Conservation (phyloP, 2,888 invertebrate genomes). For the Oxystoma pomonae region DNA sequence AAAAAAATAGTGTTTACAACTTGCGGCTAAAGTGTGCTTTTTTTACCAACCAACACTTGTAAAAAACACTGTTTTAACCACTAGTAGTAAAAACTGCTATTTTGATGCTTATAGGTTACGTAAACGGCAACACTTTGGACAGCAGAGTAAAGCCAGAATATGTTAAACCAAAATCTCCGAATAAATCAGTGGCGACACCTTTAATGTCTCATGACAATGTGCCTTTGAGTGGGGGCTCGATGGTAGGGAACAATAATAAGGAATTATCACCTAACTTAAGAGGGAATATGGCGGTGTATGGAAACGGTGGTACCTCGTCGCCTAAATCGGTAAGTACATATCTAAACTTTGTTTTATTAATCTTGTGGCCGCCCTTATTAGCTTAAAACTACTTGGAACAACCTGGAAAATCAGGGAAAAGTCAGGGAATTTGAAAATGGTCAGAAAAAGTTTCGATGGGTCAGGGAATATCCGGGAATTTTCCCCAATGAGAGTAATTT, state of each 20-base stretch:
- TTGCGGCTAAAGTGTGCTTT: no score
- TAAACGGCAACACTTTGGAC: slow-evolving; percentile 19
- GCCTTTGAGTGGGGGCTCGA: slow-evolving; percentile 32
- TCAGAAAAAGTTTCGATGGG: no score
- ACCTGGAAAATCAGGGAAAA: no score
- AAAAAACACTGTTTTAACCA: no score
- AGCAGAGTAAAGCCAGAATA: slow-evolving; percentile 48
- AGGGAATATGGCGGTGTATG: slow-evolving; percentile 47
- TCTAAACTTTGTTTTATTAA: neutral
- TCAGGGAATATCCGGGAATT: no score
- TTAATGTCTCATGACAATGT: slow-evolving; percentile 58
- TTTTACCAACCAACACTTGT: no score
- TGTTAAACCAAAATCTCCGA: slow-evolving; percentile 63
- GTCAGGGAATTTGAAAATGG: no score
- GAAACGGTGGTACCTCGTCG: slow-evolving; percentile 51
- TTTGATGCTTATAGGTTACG: slow-evolving; percentile 9
- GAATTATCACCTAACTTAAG: neutral
- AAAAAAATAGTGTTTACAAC: no score
- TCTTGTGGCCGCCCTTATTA: no score
- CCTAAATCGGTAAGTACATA: slow-evolving; percentile 43
- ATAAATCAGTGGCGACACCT: neutral
- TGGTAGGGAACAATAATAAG: slow-evolving; percentile 35
- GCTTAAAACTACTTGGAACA: no score
- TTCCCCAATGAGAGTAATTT: no score
- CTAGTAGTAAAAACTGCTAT: no score